These are phyloP conservation scores for Syngnathus floridae DNA, from an alignment of 2,113 vertebrate species.

Conservation along the genomic window DNA sequence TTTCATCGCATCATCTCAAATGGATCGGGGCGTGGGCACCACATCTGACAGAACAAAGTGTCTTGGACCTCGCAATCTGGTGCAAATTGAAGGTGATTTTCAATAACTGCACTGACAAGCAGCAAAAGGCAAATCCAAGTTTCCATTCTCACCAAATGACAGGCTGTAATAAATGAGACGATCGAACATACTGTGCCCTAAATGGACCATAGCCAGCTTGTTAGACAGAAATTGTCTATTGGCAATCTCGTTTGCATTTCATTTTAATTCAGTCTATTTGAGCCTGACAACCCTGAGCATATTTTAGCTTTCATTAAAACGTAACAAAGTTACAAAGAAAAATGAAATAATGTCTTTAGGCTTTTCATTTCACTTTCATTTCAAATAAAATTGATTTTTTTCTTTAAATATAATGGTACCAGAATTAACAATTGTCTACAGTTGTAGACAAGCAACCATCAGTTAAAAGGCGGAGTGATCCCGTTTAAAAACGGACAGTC, in stretches of 20 bases:
- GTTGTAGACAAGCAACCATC: background rate
- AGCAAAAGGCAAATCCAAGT: slow-evolving; percentile 41
- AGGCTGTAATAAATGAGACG: slow-evolving; percentile 34
- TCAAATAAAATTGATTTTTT: background rate
- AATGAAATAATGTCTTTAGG: background rate
- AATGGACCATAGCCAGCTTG: slow-evolving; percentile 33
- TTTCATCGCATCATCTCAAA: slow-evolving; percentile 1
- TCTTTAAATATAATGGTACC: background rate
- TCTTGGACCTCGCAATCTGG: slow-evolving; percentile 36
- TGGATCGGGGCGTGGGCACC: slow-evolving; percentile 29
- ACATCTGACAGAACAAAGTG: slow-evolving; percentile 38
- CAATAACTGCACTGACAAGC: slow-evolving; percentile 50
- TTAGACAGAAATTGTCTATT: background rate
- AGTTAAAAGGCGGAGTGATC: too few species aligned
- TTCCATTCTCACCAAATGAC: slow-evolving; percentile 32
- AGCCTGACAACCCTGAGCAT: background rate
- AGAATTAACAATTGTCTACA: background rate
- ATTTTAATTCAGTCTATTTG: background rate
- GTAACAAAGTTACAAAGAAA: background rate
- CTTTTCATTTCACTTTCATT: background rate
- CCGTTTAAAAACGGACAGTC: too few species aligned
- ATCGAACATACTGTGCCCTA: slow-evolving; percentile 38
- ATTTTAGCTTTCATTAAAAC: background rate
- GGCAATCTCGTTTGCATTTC: background rate
- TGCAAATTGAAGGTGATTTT: slow-evolving; percentile 68